Percentiles rank a stretch among this genome's conserved stretches.
These are phyloP conservation scores for Meteorus colon DNA, from an alignment of 2,888 invertebrate species.

Conservation along the genomic window DNA sequence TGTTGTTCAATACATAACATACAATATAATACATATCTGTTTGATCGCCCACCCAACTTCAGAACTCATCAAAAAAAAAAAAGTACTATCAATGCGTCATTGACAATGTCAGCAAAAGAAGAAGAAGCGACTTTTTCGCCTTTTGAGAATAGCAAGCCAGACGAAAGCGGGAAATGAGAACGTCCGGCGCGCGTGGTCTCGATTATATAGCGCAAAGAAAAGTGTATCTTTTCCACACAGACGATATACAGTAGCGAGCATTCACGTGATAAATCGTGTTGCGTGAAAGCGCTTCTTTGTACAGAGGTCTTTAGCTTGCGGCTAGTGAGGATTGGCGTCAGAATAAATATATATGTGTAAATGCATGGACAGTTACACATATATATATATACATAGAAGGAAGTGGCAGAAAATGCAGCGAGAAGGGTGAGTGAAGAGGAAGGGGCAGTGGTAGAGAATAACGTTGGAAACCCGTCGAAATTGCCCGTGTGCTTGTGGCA, in stretches of 20 bases:
- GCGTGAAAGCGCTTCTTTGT: conserved; percentile 60
- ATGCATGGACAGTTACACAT: neutral
- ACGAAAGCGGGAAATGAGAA: conserved; percentile 47
- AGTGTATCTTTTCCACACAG: conserved; percentile 44
- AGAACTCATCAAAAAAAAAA: neutral
- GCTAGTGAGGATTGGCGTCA: conserved; percentile 32
- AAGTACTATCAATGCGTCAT: conserved; percentile 3
- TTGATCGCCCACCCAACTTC: neutral
- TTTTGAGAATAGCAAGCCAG: conserved; percentile 28
- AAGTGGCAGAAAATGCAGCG: neutral
- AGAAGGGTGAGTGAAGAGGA: neutral
- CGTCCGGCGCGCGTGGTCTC: conserved; percentile 36
- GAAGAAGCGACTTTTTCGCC: conserved; percentile 31
- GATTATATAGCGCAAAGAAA: conserved; percentile 34
- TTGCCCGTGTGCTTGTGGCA: conserved; percentile 41
- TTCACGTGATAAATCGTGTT: conserved; percentile 49
- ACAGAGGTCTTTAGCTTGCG: conserved; percentile 39
- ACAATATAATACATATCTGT: neutral
- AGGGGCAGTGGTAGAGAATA: neutral
- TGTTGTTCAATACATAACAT: neutral
- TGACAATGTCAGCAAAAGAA: conserved; percentile 1
- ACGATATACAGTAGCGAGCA: conserved; percentile 39
- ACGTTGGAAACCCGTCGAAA: conserved; percentile 37
- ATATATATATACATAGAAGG: neutral
- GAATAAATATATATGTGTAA: neutral